Evolutionary conservation across 2,113 vertebrate genomes (phyloP).

Genomic region (Bubo bubo): DNA sequence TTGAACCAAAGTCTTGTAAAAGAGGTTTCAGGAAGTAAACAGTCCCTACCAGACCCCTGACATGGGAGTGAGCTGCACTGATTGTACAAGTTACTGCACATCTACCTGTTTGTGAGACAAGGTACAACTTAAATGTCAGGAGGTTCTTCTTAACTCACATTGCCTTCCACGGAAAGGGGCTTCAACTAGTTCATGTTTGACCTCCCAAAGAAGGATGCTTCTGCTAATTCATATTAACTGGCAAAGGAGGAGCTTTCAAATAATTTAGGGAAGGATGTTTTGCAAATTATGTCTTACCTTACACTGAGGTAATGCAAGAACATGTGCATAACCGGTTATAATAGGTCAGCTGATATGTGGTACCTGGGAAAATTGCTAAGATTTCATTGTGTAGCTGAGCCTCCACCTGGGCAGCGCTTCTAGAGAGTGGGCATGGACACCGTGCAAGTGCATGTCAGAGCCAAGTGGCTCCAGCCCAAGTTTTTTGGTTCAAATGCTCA

Average conservation of each 20-base stretch:
- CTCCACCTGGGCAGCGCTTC: neutral
- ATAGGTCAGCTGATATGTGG: neutral
- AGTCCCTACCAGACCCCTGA: neutral
- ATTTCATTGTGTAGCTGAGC: neutral
- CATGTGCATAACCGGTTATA: neutral
- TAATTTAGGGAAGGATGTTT: neutral
- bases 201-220: neutral
- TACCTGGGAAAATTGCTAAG: neutral
- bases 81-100: neutral
- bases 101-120: neutral
- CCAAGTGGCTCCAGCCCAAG: neutral
- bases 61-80: neutral
- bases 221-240: neutral
- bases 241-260: neutral
- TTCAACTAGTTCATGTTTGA: neutral
- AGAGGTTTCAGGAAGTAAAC: neutral
- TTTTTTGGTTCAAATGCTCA: neutral
- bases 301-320: neutral
- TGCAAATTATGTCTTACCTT: neutral
- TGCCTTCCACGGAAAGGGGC: neutral
- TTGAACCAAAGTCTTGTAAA: neutral
- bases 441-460: accelerated
- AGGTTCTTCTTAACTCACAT: neutral
- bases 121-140: neutral
- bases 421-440: neutral